Percentiles rank a stretch among this genome's conserved stretches.
Conservation (phyloP, 2,113 vertebrate genomes). For the Xiphophorus couchianus region DNA sequence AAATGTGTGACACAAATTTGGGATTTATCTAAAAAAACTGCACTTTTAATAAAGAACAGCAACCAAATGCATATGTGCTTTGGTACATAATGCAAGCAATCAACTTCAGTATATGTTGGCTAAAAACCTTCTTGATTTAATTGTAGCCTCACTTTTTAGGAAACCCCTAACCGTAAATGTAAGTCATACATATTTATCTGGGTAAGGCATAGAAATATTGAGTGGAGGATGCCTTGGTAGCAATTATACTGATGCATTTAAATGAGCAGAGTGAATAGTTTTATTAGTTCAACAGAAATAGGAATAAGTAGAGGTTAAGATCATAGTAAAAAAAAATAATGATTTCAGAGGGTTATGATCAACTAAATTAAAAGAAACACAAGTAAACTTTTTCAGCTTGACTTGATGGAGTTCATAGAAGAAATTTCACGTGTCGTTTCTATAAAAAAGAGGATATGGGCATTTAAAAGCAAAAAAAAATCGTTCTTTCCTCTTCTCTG, state of each 20-base stretch:
- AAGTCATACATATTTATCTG: no score
- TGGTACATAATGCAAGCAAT: no score
- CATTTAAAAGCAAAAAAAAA: slow-evolving; percentile 55
- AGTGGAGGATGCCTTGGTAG: background rate
- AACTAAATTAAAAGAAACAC: background rate
- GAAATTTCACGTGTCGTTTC: slow-evolving; percentile 31
- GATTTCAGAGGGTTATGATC: slow-evolving; percentile 8
- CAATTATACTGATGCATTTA: background rate
- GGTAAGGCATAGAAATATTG: background rate
- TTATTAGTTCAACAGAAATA: slow-evolving; percentile 21
- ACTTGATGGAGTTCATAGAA: slow-evolving; percentile 29
- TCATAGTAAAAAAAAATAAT: slow-evolving; percentile 20
- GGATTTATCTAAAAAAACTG: no score
- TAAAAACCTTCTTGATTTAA: no score
- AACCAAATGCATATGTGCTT: no score
- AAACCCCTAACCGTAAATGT: no score
- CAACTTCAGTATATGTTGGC: no score
- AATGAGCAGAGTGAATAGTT: background rate
- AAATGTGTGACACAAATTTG: no score
- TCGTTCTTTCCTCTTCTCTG: slow-evolving; percentile 18
- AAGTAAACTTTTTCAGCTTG: slow-evolving; percentile 22
- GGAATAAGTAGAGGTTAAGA: slow-evolving; percentile 21
- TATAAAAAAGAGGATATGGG: slow-evolving; percentile 28
- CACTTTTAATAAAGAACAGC: no score
- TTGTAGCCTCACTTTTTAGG: no score